phyloP scores from a whole-genome alignment of 2,113 vertebrate species.

The Chaetodon trifascialis region DNA sequence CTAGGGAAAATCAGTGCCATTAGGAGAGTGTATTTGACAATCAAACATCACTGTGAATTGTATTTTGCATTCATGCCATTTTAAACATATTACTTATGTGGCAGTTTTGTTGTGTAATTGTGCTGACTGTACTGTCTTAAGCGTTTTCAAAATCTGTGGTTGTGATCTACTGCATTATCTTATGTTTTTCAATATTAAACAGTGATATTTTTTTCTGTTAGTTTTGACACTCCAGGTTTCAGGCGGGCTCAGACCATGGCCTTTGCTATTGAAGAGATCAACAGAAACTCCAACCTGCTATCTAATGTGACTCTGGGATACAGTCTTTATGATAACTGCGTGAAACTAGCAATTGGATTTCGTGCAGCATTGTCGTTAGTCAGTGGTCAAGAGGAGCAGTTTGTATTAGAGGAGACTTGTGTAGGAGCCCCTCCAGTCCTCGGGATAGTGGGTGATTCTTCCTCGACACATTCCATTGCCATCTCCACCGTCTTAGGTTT shows the following conservation, averaged over 20 bases:
- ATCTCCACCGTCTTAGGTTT: constrained; percentile 77
- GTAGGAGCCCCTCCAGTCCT: constrained; percentile 69
- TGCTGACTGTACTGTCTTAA: too few relatives aligned
- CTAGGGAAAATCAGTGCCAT: background rate
- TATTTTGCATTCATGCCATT: too few relatives aligned
- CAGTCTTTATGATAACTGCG: constrained; percentile 4
- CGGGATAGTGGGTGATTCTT: constrained; percentile 79
- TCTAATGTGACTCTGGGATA: too few relatives aligned
- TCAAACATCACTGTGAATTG: too few relatives aligned
- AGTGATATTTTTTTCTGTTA: background rate
- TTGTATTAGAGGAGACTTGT: constrained; percentile 56
- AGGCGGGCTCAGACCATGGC: too few relatives aligned
- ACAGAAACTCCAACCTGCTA: too few relatives aligned
- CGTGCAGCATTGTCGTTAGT: constrained; percentile 73
- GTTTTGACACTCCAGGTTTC: background rate
- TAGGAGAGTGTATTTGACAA: background rate
- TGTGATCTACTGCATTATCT: too few relatives aligned
- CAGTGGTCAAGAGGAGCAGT: constrained; percentile 63
- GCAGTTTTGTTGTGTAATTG: too few relatives aligned
- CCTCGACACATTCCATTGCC: constrained; percentile 75
- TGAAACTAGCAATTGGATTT: constrained; percentile 67
- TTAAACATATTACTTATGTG: too few relatives aligned
- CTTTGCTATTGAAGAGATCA: too few relatives aligned
- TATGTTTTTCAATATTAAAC: too few relatives aligned
- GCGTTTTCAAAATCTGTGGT: too few relatives aligned